phyloP scores from a whole-genome alignment of 2,797 vertebrate genomes.

The Mastacembelus armatus region DNA sequence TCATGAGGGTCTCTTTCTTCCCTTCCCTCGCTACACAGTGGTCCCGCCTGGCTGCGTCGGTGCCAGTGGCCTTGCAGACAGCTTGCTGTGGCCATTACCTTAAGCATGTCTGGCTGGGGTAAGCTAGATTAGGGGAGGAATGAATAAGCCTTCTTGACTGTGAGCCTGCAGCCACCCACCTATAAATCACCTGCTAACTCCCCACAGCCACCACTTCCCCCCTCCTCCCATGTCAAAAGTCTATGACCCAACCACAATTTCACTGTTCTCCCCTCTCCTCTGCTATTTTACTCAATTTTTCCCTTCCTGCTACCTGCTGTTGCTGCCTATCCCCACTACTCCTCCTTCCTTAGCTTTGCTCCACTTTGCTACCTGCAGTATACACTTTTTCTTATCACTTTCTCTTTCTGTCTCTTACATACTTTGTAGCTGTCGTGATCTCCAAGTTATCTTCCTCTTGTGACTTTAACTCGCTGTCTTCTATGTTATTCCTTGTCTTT shows the following conservation, averaged over 20 bases:
- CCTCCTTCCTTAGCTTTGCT: constrained; percentile 52
- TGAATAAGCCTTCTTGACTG: constrained; percentile 72
- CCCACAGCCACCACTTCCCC: constrained; percentile 41
- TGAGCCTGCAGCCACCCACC: constrained; percentile 53
- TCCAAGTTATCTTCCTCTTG: constrained; percentile 31
- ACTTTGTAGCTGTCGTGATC: constrained; percentile 52
- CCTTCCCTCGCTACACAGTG: constrained; percentile 11
- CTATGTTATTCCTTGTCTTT: constrained; percentile 38
- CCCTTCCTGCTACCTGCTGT: not conserved
- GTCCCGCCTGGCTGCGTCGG: constrained; percentile 55
- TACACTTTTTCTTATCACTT: constrained; percentile 52
- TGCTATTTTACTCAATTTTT: not conserved
- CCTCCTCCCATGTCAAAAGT: constrained; percentile 43
- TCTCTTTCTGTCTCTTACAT: constrained; percentile 37
- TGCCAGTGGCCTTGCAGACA: constrained; percentile 61
- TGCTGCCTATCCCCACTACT: not conserved
- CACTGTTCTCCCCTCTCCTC: constrained; percentile 9
- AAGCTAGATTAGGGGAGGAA: constrained; percentile 69
- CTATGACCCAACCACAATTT: constrained; percentile 60
- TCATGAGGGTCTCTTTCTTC: not conserved
- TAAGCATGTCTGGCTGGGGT: constrained; percentile 66
- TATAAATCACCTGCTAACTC: constrained; percentile 75
- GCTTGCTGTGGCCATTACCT: constrained; percentile 68
- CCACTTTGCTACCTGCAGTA: constrained; percentile 31
- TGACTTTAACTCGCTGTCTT: constrained; percentile 48